These are phyloP conservation scores for Capitulum mitella DNA, from an alignment of 2,888 invertebrate species.

Conservation along the genomic window DNA sequence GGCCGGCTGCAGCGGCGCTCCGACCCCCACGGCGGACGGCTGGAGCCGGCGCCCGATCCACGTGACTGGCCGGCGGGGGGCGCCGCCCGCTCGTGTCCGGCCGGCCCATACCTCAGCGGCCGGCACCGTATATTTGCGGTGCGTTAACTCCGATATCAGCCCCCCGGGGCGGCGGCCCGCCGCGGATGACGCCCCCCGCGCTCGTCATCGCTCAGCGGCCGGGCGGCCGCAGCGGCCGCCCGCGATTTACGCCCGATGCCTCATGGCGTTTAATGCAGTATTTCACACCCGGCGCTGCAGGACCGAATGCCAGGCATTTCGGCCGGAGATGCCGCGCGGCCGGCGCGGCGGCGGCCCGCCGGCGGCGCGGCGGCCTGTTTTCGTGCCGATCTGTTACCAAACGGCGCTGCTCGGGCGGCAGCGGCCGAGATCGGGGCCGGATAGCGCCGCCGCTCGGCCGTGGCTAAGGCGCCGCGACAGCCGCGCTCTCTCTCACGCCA, in stretches of 20 bases:
- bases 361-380: not conserved
- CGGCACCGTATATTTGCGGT: not conserved
- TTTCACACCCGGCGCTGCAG: constrained; percentile 17
- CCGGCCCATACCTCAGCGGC: not conserved
- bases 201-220: not conserved
- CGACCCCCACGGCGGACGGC: no score
- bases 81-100: not conserved
- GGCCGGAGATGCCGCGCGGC: not conserved
- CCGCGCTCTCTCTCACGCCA: not conserved
- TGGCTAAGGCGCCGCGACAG: not conserved
- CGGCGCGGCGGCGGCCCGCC: not conserved
- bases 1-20: no score
- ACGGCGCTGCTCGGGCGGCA: not conserved
- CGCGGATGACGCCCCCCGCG: not conserved
- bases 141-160: constrained; percentile 18
- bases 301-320: constrained; percentile 14
- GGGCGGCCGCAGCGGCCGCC: not conserved
- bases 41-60: no score
- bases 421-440: not conserved
- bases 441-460: not conserved
- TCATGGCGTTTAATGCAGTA: constrained; percentile 25
- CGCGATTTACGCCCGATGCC: not conserved
- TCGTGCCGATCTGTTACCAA: not conserved
- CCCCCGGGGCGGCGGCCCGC: not conserved
- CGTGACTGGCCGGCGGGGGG: not conserved